Evolutionary conservation across 2,113 vertebrate species (phyloP).

Genomic region (Fulmarus glacialis): DNA sequence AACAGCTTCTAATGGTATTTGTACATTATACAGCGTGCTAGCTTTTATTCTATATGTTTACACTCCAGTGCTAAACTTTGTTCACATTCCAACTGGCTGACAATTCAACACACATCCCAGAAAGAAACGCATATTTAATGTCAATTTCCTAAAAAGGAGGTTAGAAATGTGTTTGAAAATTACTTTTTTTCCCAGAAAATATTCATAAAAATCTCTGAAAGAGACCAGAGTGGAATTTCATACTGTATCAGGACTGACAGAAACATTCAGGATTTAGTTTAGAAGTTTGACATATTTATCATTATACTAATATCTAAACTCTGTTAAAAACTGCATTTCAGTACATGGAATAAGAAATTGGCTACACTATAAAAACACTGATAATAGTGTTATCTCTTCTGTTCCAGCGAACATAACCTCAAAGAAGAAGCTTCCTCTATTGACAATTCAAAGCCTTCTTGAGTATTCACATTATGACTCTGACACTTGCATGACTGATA

Average conservation of each 20-base stretch:
- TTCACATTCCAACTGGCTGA: not conserved
- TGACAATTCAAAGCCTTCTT: conserved; percentile 69
- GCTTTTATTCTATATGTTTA: not conserved
- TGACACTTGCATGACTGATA: conserved; percentile 69
- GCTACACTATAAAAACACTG: conserved; percentile 64
- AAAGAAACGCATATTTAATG: not conserved
- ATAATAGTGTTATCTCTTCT: conserved; percentile 71
- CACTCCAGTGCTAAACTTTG: not conserved
- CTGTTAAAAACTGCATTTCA: conserved; percentile 51
- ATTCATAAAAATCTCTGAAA: not conserved
- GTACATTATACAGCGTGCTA: not conserved
- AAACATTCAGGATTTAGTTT: conserved; percentile 25
- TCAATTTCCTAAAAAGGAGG: not conserved
- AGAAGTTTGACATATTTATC: conserved; percentile 52
- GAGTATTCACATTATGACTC: conserved; percentile 62
- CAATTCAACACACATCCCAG: not conserved
- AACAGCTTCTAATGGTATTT: not conserved
- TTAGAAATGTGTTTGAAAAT: not conserved
- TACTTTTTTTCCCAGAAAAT: not conserved
- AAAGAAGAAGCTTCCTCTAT: conserved; percentile 52
- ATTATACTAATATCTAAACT: conserved; percentile 58
- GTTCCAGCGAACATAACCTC: conserved; percentile 60
- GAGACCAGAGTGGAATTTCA: not conserved
- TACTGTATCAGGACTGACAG: not conserved
- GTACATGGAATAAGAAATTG: conserved; percentile 62